Base-by-base conservation (phyloP, 2,797 vertebrate species). In the Sorex maritimensis region DNA sequence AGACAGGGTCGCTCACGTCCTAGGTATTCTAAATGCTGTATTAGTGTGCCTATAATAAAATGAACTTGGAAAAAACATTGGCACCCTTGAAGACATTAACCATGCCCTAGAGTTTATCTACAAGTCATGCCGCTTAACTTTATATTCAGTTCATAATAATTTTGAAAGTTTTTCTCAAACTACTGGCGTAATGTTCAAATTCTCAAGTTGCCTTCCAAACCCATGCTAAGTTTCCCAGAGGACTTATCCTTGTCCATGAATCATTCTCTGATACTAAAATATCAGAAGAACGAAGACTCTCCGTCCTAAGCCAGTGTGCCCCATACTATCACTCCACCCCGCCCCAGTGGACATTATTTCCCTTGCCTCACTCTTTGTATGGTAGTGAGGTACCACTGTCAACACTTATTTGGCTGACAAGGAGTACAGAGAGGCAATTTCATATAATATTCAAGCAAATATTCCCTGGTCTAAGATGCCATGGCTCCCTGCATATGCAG, bases 1-100 rank as follows among this genome's bases (percentile, higher is more conserved):
- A 65, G 4, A 69, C 5, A 86, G 23, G 73, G 15, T 0, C 72
- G 58, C 69, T 91, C 14, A 38, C 19, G 71, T 12, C 87, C 23
- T 26, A 90, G 34, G n/a, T 82, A 55, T 49, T 79, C 61, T 81
- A 82, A 71, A 69, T 23, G 78, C 28, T 82, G 14, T 69, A 63
- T 34, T 6, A 30, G 24, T 68, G 24, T 69, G 12, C 2, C 28
- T 55, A 69, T 55, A 52, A 3, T 65, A 6, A 89, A 89, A 80
- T 6, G 58, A 34, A 63, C 30, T 49, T 71, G 26, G 72, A 71
- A 74, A 30, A 83, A n/a, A 38, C 58, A 61, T 61, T 46, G 69
- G 34, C 5, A 63, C 5, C 2, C 21, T 65, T 12, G 30, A 73
- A 34, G 13, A 24, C 17, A 23, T 15, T 46, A 83, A 63, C 65